Conservation (phyloP, 2,888 invertebrate genomes). For the Sesamia inferens region DNA sequence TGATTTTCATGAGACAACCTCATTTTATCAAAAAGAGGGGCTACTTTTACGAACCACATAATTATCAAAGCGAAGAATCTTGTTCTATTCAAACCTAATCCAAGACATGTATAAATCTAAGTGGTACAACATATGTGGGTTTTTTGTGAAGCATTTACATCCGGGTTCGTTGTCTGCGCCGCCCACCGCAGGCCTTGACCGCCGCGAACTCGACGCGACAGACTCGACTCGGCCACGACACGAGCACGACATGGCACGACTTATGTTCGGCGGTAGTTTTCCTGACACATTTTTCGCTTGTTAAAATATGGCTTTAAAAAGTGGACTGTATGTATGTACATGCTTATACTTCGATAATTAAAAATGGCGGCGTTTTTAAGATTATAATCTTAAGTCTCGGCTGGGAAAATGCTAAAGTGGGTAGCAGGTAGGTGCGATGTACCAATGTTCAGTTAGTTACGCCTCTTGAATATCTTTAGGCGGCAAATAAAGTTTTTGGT, state of each 20-base stretch:
- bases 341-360: slow-evolving; percentile 17
- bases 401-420: slow-evolving; percentile 49
- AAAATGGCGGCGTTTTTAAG: slow-evolving; percentile 32
- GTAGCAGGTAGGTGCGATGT: slow-evolving; percentile 36
- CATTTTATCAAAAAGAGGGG: neutral
- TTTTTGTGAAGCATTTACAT: slow-evolving; percentile 73
- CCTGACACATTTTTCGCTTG: neutral
- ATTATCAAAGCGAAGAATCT: slow-evolving; percentile 23
- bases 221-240: slow-evolving; percentile 57
- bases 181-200: slow-evolving; percentile 88
- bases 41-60: slow-evolving; percentile 22
- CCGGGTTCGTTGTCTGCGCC: slow-evolving; percentile 85
- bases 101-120: slow-evolving; percentile 42
- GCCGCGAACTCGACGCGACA: slow-evolving; percentile 77
- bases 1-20: neutral
- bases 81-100: slow-evolving; percentile 49
- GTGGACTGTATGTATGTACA: neutral
- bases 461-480: slow-evolving; percentile 37
- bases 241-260: slow-evolving; percentile 46
- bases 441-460: slow-evolving; percentile 41
- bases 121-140: slow-evolving; percentile 68
- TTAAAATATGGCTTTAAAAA: neutral
- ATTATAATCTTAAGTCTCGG: slow-evolving; percentile 45
- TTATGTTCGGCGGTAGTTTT: slow-evolving; percentile 29
- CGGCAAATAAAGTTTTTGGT: slow-evolving; percentile 35